Conservation (phyloP, 2,888 invertebrate genomes). For the Nomada flava region DNA sequence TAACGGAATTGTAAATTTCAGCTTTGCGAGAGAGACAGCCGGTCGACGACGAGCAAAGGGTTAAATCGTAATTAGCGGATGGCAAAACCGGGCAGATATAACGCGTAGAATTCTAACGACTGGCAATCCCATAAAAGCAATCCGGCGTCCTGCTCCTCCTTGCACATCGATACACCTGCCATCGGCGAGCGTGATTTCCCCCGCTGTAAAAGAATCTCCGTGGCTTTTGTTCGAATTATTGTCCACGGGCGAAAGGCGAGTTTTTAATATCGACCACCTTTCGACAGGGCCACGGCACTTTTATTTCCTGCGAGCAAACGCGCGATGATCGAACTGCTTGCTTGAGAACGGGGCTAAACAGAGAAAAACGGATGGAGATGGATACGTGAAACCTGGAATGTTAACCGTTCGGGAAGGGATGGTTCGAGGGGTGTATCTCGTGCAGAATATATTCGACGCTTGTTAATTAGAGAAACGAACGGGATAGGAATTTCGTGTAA, state of each 20-base stretch:
- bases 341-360: background rate
- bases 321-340: background rate
- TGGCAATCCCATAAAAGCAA: conserved; percentile 55
- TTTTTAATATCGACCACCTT: conserved; percentile 28
- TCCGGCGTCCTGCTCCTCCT: background rate
- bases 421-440: background rate
- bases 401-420: background rate
- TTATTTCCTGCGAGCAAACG: conserved; percentile 13
- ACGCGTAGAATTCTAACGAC: conserved; percentile 59
- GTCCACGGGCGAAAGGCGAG: conserved; percentile 17
- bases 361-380: background rate
- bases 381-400: background rate
- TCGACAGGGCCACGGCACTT: background rate
- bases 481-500: background rate
- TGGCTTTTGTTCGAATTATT: conserved; percentile 47
- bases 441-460: background rate
- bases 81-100: conserved; percentile 52
- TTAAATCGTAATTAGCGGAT: conserved; percentile 71
- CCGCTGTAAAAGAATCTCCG: conserved; percentile 23
- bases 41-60: conserved; percentile 54
- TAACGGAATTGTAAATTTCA: conserved; percentile 69
- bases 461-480: background rate
- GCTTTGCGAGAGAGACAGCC: conserved; percentile 54
- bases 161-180: too few species aligned
- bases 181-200: conserved; percentile 10